A percentile compares a stretch with the other conserved stretches of the same genome.
Conservation (phyloP, 2,113 vertebrate genomes). For the Caretta caretta region DNA sequence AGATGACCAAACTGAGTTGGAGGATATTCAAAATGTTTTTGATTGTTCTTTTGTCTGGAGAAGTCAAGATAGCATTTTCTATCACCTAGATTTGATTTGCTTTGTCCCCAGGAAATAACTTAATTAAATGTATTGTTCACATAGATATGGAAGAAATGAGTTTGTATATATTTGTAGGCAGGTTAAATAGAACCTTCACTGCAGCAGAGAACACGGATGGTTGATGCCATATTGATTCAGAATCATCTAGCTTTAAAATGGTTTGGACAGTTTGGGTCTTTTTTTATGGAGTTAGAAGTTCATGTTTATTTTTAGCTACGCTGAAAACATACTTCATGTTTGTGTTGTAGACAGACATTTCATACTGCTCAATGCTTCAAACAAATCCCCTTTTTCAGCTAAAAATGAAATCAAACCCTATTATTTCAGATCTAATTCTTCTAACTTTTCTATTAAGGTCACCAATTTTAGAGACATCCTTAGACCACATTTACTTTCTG, state of each 20-base stretch:
- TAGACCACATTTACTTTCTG: background rate
- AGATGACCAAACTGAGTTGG: background rate
- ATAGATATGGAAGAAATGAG: background rate
- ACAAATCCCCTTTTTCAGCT: background rate
- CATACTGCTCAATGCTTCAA: background rate
- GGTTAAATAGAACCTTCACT: background rate
- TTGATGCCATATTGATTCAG: background rate
- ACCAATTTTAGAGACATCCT: background rate
- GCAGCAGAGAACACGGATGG: background rate
- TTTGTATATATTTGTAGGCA: rapidly evolving
- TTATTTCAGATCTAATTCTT: background rate
- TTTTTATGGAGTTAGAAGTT: background rate
- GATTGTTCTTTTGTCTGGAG: background rate
- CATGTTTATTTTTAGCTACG: background rate
- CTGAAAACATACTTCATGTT: background rate
- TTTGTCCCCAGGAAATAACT: background rate
- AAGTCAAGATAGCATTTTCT: background rate
- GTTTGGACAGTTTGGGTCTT: background rate
- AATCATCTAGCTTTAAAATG: background rate
- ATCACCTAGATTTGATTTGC: background rate
- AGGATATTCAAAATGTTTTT: background rate
- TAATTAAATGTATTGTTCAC: background rate
- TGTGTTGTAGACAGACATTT: background rate
- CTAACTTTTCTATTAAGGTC: background rate
- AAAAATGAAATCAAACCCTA: background rate